Evolutionary conservation across 2,888 invertebrate species (phyloP), one percentile per base, ranked within the genome.

Genomic region (Agrenia bidenticulata): DNA sequence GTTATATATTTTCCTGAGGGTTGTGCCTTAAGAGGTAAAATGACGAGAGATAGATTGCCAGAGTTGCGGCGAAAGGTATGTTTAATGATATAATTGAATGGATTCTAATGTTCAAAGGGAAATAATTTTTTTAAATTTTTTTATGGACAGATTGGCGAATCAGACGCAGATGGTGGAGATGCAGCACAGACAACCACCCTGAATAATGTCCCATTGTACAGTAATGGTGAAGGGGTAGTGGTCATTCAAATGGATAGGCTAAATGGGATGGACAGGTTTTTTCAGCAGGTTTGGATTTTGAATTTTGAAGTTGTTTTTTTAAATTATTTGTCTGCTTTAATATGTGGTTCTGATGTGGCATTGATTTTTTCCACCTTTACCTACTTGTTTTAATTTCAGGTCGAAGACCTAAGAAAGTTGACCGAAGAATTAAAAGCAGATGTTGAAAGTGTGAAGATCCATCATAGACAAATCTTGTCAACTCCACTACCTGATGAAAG

Each of bases 381-480:
- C n/a, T n/a, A n/a, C n/a, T n/a, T n/a, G n/a, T n/a, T 50, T 55
- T 54, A 57, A 19, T 45, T 11, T 26, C 19, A 81, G 81, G 81
- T 77, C 15, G 79, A 79, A 63, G 79, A 80, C 69, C 77, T 80
- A 66, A 80, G 80, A 4, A 77, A 68, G 42, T 68, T 80, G 64
- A 79, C 80, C n/a, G 77, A 79, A 26, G 77, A 79, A 24, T 75
- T 81, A 51, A 73, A 75, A 24, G 76, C 78, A 15, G 80, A 81
- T 65, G 78, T 79, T 26, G 71, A 73, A 15, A 77, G 79, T 42
- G 78, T 81, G 5, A 80, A 80, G 71, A 77, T 78, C 51, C 77
- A 81, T 75, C 85, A 86, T 76, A 84, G 84, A 73, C 82, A 81
- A 62, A 84, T 84, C 69, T 78, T 84, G 56, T 82, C 83, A 26